phyloP scores from a whole-genome alignment of 2,797 vertebrate species.

The Gobionotothen gibberifrons region DNA sequence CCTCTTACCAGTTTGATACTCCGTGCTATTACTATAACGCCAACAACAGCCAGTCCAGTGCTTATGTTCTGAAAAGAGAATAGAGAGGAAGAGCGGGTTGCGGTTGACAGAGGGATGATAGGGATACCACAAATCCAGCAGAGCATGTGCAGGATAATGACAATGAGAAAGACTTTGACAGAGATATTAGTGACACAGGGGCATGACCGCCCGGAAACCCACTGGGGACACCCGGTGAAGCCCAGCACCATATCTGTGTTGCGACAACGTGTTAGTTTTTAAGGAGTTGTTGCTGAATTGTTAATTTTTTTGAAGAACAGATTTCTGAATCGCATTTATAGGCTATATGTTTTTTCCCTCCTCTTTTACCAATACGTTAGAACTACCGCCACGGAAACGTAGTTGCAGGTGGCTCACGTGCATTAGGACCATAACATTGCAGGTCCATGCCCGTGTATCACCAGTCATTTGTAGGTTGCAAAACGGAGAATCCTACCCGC shows the following conservation, averaged over 20 bases:
- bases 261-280: background rate
- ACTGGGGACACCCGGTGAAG: conserved; percentile 8
- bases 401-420: background rate
- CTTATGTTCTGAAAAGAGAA: conserved; percentile 78
- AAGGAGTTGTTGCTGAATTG: background rate
- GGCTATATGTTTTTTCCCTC: too few species aligned
- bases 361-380: background rate
- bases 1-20: conserved; percentile 84
- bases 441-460: conserved; percentile 1
- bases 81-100: conserved; percentile 31
- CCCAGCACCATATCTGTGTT: conserved; percentile 1
- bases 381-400: background rate
- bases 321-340: background rate
- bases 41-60: conserved; percentile 79
- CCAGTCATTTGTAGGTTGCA: background rate
- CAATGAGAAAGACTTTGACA: conserved; percentile 9
- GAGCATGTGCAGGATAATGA: conserved; percentile 14
- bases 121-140: conserved; percentile 14
- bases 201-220: background rate
- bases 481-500: conserved; percentile 76
- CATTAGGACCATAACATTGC: background rate
- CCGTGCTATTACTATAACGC: conserved; percentile 80
- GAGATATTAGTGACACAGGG: background rate
- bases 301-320: background rate
- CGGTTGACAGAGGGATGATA: conserved; percentile 33